These are phyloP conservation scores for Crotalus horridus DNA, from an alignment of 2,113 vertebrate genomes.

Conservation along the genomic window DNA sequence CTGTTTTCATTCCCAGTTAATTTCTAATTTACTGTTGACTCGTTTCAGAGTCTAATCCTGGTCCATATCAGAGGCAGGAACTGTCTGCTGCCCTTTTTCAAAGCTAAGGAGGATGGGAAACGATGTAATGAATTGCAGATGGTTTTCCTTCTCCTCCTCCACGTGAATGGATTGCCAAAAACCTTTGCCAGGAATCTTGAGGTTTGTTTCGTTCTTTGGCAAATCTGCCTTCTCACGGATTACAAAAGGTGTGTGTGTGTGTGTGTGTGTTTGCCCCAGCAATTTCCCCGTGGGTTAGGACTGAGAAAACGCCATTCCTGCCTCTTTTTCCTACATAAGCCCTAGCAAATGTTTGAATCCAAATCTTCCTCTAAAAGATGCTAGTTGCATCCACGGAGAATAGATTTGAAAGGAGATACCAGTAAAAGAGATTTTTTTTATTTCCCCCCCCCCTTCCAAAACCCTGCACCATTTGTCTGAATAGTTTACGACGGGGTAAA, in stretches of 20 bases:
- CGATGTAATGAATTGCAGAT: not conserved
- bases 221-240: not conserved
- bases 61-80: not conserved
- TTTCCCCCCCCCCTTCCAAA: accelerated
- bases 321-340: not conserved
- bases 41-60: not conserved
- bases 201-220: not conserved
- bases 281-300: not conserved
- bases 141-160: not conserved
- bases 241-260: too few relatives aligned
- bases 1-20: not conserved
- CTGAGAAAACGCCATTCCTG: not conserved
- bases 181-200: not conserved
- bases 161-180: not conserved
- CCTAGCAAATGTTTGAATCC: not conserved
- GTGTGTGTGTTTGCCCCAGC: not conserved
- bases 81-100: not conserved
- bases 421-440: not conserved
- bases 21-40: not conserved
- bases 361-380: not conserved
- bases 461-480: not conserved
- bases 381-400: not conserved
- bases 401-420: not conserved
- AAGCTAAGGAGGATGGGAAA: not conserved
- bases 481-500: constrained; percentile 12